Base-by-base conservation (phyloP, 2,113 vertebrate genomes). In the Pituophis catenifer region DNA sequence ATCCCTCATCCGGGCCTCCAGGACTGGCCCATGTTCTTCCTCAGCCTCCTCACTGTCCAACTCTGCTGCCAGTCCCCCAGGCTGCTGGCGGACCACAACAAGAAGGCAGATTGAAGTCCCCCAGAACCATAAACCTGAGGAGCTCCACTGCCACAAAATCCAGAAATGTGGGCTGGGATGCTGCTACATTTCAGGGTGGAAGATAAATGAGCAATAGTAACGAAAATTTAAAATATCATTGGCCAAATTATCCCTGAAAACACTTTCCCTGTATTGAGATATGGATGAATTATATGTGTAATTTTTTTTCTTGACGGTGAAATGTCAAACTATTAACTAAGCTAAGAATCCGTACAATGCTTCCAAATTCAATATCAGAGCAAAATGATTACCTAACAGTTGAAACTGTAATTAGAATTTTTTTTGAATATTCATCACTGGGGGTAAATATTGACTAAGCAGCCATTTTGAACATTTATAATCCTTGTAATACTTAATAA, bases 231-330 rank as follows among this genome's bases (percentile, higher is more conserved):
- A 70, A 29, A 81, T 81, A 0, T 4, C n/a, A 0, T 0, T 15
- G 90, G 11, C 85, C 38, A 57, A 0, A 0, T 13, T 11, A 29
- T 0, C 10, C 2, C 70, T 75, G 65, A 21, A 89, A 62, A 86
- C 0, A 0, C 0, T 29, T 53, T 23, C 0, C 23, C 0, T 58
- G 19, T 53, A 54, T 94, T 86, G 1, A 52, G 1, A 54, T 90
- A 48, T 12, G 86, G 23, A 85, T 23, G 33, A 58, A 24, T n/a
- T 9, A 0, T n/a, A 70, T 70, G 29, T 70, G 65, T 70, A 24
- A 19, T 81, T 38, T 81, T 81, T 81, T 81, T 0, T 75, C 92
- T 10, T 13, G 33, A 5, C 89, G 62, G 29, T 50, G 52, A 81
- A 91, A 24, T 89, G 48, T 44, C 75, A 24, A 17, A 0, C 3